These are phyloP conservation scores for Chlorodrepanis virens DNA, from an alignment of 2,113 vertebrate species.

Conservation along the genomic window DNA sequence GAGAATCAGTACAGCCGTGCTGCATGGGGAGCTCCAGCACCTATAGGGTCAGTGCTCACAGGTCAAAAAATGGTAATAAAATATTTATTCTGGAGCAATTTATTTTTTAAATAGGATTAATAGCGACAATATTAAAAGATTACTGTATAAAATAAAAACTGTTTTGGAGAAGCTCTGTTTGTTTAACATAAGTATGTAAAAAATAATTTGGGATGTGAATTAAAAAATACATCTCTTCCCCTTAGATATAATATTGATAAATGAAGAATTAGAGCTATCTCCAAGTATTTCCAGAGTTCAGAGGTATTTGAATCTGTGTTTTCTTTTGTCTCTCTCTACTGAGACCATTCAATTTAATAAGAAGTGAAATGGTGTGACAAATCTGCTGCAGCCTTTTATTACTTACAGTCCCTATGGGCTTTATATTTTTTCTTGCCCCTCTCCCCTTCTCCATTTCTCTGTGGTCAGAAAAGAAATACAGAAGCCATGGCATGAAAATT, in stretches of 20 bases:
- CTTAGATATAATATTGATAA: not conserved
- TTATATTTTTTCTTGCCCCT: not conserved
- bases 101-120: not conserved
- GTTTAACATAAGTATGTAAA: not conserved
- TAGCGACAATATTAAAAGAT: not conserved
- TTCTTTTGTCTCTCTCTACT: conserved; percentile 6
- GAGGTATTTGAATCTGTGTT: conserved; percentile 23
- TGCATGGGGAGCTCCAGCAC: not conserved
- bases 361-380: conserved; percentile 46
- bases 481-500: not conserved
- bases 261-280: not conserved
- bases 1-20: not conserved
- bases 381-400: conserved; percentile 43
- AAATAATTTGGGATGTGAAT: not conserved
- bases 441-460: not conserved
- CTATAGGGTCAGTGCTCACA: not conserved
- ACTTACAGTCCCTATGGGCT: conserved; percentile 18
- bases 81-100: not conserved
- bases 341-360: conserved; percentile 38
- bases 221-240: not conserved
- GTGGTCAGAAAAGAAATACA: not conserved
- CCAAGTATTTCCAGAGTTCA: not conserved
- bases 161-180: not conserved
- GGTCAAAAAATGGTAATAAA: not conserved
- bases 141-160: not conserved